Evolutionary conservation across 2,888 invertebrate genomes (phyloP), one percentile per base, ranked within the genome.

Genomic region (Ormyrus nitidulus): DNA sequence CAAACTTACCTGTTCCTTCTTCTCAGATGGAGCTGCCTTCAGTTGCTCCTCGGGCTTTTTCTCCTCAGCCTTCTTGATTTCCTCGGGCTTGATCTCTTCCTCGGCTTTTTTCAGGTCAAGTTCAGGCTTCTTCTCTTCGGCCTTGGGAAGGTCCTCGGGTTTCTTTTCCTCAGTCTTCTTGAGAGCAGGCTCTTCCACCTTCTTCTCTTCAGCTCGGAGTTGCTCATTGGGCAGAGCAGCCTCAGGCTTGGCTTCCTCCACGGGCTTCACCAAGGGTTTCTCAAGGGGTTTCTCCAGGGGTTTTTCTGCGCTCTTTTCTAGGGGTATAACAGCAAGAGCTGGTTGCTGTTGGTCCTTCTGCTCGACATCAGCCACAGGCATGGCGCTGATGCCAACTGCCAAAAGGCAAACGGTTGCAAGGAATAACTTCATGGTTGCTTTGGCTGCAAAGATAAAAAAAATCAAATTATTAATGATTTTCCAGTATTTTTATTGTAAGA

Each of bases 341-440:
- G 80, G 64, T 34, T 34, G 34, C 34, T 34, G 34, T 4, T 34
- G 48, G 86, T 86, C 85, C 88, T 83, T 91, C 88, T 11, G 86
- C 85, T 83, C 91, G 87, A 85, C 91, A 89, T 94, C 94, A 58
- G 93, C 93, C 62, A 94, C 91, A 70, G 94, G 94, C 92, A 93
- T 91, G 44, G 90, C 88, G 71, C 88, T 92, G 88, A 92, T 92
- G 86, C 93, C 91, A 87, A 94, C 89, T 86, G 92, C 92, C 89
- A 94, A 88, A 87, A 94, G 86, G 89, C 94, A 91, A 88, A 94
- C 91, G 92, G 86, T 83, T 79, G 84, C 82, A 79, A 89, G 75
- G 13, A 85, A 77, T 77, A 87, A 78, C 84, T 88, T 89, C 86
- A 93, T 94, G 73, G 13, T 74, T 58, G 13, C 44, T 66, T 66